Evolutionary conservation across 2,797 vertebrate species (phyloP).

Genomic region (Cheirogaleus major): DNA sequence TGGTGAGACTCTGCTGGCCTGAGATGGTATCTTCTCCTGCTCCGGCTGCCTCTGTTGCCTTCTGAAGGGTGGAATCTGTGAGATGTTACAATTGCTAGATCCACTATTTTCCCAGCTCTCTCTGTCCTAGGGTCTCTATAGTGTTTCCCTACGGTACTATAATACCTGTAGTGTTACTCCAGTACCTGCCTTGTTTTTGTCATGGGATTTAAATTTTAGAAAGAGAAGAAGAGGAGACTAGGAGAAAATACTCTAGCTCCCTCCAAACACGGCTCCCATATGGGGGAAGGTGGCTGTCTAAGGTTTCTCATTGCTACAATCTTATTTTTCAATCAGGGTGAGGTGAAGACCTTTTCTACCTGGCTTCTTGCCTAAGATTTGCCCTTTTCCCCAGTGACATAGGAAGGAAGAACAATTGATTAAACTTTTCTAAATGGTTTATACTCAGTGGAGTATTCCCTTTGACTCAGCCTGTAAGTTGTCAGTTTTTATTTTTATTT

Average conservation of each 20-base stretch:
- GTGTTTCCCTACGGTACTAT: not conserved
- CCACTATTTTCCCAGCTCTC: not conserved
- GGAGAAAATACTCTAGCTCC: not conserved
- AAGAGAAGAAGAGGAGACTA: not conserved
- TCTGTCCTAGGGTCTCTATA: not conserved
- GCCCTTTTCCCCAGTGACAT: not conserved
- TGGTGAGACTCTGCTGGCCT: not conserved
- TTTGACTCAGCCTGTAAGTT: not conserved
- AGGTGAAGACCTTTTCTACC: not conserved
- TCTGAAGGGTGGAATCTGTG: not conserved
- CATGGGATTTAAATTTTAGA: not conserved
- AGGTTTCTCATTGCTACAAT: not conserved
- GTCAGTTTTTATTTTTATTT: slow-evolving; percentile 8
- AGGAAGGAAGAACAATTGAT: not conserved
- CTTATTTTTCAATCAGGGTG: not conserved
- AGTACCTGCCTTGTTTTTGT: not conserved
- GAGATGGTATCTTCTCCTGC: not conserved
- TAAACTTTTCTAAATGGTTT: not conserved
- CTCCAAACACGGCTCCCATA: not conserved
- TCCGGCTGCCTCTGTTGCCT: not conserved
- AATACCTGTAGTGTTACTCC: not conserved
- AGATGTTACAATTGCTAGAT: not conserved
- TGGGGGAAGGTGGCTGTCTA: not conserved
- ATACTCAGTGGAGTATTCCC: not conserved
- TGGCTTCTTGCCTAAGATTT: not conserved